Base-by-base conservation (phyloP, 2,797 vertebrate genomes). In the Selene dorsalis region DNA sequence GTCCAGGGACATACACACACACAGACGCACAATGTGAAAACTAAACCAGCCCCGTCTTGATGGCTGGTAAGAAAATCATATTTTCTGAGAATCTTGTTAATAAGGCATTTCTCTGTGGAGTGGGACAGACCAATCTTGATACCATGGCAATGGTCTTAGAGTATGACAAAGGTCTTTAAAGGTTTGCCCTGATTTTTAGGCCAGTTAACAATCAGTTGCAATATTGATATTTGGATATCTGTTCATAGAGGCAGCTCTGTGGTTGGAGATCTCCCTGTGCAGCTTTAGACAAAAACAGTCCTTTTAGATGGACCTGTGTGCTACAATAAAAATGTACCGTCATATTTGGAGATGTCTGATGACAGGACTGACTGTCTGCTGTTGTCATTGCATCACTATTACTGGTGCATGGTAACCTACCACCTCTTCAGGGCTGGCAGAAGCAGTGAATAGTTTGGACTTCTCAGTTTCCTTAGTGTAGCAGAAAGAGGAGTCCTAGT, bases 391-490 rank as follows among this genome's bases (percentile, higher is more conserved):
- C 17, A 62, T 61, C 45, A 63, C 22, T 55, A 48, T 59, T 32
- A 79, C 39, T 43, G 16, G 20, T 58, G 35, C 5, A 55, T 2
- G 18, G 13, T 48, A 55, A 41, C 53, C 26, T 45, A 66, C 22
- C 7, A 77, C 43, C 7, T 67, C 75, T 80, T 85, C 24, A 22
- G 52, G 63, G 47, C 18, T 72, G 69, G 28, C 67, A 80, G 59
- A 74, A 32, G 50, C 14, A 60, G 30, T 24, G 53, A 84, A 85
- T 58, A 69, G n/a, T 75, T 82, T 60, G 22, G 38, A 26, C 60
- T 69, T 83, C 58, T 73, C 32, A 3, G 75, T 72, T 88, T 85
- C 77, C 73, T 94, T 80, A 94, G 68, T 94, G 93, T 12, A 95
- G 87, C 58, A 95, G 86, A 53, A 61, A 55, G 68, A 94, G 87